Evolutionary conservation across 1,140 invertebrate genomes (phyloP), one percentile per base, ranked within the genome.

Genomic region (Daktulosphaira vitifoliae): DNA sequence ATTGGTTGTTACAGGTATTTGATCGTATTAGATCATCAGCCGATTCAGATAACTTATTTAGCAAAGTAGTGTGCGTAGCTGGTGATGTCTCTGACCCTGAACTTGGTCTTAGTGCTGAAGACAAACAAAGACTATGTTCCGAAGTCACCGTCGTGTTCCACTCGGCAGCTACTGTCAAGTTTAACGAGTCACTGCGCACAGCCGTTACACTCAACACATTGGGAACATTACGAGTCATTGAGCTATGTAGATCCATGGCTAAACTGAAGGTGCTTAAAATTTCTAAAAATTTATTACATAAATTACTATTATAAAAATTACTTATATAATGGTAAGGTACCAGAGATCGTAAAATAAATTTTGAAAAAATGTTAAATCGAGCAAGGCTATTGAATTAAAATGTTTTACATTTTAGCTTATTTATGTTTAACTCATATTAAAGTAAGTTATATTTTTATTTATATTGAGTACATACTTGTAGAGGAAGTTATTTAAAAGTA

Each of bases 61-160:
- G 74, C 11, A 83, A 84, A 71, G 68, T 87, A 9, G 68, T 77
- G 15, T 72, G 68, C 23, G 78, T 42, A 71, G 82, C n/a, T 68
- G 84, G 84, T 16, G 84, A 88, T 73, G 77, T 88, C 22, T 75
- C 79, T 44, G 69, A 78, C 44, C 73, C 77, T 13, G 75, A 75
- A 9, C 71, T 87, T 3, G 85, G 71, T 1, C 25, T 75, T 5
- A 67, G 74, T 15, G 68, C 73, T 5, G 78, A 66, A 37, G 70
- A 74, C 67, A 68, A 68, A 25, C 9, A 67, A 2, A 65, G 75
- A 3, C 71, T 92, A 1, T 71, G 75, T 0, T 74, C 81, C 11
- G 81, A 85, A 66, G 83, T 90, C 16, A 81, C 85, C 26, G 74
- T 87, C 50, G 82, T 87, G 0, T 85, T 87, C 73, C 85, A 86